Conservation (phyloP, 53 echinoderm and acorn worm species). For the Hippasteria phrygiana region DNA sequence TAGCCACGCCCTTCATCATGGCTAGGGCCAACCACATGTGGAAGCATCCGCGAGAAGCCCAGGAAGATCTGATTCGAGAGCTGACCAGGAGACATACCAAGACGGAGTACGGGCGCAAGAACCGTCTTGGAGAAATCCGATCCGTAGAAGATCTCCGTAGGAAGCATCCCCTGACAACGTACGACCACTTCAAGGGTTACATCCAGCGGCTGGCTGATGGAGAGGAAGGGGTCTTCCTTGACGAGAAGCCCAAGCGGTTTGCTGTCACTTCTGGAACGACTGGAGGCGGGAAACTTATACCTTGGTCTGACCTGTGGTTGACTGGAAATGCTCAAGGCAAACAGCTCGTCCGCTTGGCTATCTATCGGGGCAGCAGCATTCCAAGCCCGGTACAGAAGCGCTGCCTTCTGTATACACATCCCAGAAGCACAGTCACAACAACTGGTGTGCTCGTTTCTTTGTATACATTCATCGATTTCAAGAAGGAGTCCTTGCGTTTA, state of each 20-base stretch:
- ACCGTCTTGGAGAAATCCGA: slow-evolving; percentile 54
- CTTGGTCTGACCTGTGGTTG: slow-evolving; percentile 4
- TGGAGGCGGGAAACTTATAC: slow-evolving; percentile 69
- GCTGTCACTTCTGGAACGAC: slow-evolving; percentile 82
- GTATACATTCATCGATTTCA: background rate
- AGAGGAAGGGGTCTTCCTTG: slow-evolving; percentile 75
- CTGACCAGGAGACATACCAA: slow-evolving; percentile 60
- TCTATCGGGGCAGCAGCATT: background rate
- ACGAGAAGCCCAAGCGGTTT: slow-evolving; percentile 58
- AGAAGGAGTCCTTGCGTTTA: background rate
- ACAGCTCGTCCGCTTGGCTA: background rate
- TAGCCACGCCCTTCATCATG: background rate
- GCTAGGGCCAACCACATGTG: slow-evolving; percentile 30
- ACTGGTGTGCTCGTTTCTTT: slow-evolving; percentile 40
- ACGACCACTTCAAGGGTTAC: slow-evolving; percentile 71
- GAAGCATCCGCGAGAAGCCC: slow-evolving; percentile 62
- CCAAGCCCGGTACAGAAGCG: slow-evolving; percentile 42
- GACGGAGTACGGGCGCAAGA: slow-evolving; percentile 70
- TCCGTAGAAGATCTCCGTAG: slow-evolving; percentile 59
- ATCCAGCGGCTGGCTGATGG: slow-evolving; percentile 77
- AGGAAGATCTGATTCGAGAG: slow-evolving; percentile 59
- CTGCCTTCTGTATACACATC: slow-evolving; percentile 41
- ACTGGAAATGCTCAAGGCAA: background rate
- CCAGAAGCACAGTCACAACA: slow-evolving; percentile 7
- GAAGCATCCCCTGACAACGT: slow-evolving; percentile 75